Percentiles rank a stretch among this genome's conserved stretches.
These are phyloP conservation scores for Vireo altiloquus DNA, from an alignment of 2,113 vertebrate species.

Conservation along the genomic window DNA sequence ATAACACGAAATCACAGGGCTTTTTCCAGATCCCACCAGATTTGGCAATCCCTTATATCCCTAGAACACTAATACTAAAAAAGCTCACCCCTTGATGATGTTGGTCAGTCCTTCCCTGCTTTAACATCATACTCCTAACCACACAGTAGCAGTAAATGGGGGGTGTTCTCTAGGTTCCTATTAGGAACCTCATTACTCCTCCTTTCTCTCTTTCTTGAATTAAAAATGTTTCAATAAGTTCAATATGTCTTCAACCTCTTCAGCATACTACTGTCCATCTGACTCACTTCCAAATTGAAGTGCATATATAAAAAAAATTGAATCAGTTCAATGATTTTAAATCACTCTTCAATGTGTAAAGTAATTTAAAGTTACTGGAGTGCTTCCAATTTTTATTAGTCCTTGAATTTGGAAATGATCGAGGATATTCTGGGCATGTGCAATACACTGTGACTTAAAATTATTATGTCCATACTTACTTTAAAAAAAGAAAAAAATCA, in stretches of 20 bases:
- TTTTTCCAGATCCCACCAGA: neutral
- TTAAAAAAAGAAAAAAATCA: neutral
- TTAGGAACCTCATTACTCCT: constrained; percentile 51
- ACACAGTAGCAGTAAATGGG: neutral
- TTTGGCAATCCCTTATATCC: neutral
- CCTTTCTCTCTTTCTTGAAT: constrained; percentile 60
- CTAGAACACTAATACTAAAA: neutral
- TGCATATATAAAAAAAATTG: constrained; percentile 74
- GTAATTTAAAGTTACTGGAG: constrained; percentile 82
- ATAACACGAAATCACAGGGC: neutral
- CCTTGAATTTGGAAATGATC: constrained; percentile 78
- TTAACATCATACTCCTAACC: neutral
- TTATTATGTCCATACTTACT: constrained; percentile 26
- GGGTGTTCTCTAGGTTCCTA: neutral
- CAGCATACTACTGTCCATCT: constrained; percentile 64
- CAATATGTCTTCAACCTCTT: constrained; percentile 53
- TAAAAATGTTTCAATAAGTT: constrained; percentile 66
- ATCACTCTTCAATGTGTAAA: constrained; percentile 78
- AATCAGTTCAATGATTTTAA: constrained; percentile 80
- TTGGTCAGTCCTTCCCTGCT: neutral
- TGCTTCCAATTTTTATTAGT: constrained; percentile 83
- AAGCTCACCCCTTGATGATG: neutral
- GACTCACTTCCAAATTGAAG: constrained; percentile 77
- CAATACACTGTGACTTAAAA: constrained; percentile 70
- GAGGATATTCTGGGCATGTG: constrained; percentile 73